Base-by-base conservation (phyloP, 2,888 invertebrate genomes). In the Conchocele bisecta region DNA sequence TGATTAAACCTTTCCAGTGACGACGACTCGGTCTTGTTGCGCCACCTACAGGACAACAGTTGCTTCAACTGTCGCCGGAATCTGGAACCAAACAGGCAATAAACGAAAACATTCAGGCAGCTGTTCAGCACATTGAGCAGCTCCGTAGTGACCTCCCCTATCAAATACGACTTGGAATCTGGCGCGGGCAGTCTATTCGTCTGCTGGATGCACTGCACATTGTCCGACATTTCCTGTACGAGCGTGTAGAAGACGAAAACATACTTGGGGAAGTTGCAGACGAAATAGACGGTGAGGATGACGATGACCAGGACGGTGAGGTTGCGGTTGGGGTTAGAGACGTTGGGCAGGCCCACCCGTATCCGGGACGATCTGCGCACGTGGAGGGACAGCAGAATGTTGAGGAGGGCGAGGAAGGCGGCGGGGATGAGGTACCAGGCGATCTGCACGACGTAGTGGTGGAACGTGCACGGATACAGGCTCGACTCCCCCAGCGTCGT, bases 351-450 rank as follows among this genome's bases (percentile, higher is more conserved):
- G 2, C 75, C 79, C 1, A 79, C 77, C 0, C 82, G 61, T 24
- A 83, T 79, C 41, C 81, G 61, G 22, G 79, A 60, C 2, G 83
- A 82, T 29, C 68, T 75, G 9, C 75, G 75, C 15, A 75, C 81
- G 33, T 81, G 75, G 9, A 69, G 50, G n/a, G 69, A 70, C 2
- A 83, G 66, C 3, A 83, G 65, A 22, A 60, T 61, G 51, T 81
- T 82, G 26, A 82, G 48, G 2, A 72, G 29, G 28, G 80, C 68
- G 2, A 82, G 63, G 11, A 79, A 9, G 5, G 57, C n/a, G 59
- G 82, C 82, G 0, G 83, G 83, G 35, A 76, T 39, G 24, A 81
- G 73, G 58, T 82, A 82, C 82, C 83, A 83, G n/a, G 71, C 26
- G 7, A 83, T 60, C 3, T 82, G 83, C 2, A 83, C 54, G 11